Conservation (phyloP, 2,888 invertebrate genomes). For the Fabriciana adippe region DNA sequence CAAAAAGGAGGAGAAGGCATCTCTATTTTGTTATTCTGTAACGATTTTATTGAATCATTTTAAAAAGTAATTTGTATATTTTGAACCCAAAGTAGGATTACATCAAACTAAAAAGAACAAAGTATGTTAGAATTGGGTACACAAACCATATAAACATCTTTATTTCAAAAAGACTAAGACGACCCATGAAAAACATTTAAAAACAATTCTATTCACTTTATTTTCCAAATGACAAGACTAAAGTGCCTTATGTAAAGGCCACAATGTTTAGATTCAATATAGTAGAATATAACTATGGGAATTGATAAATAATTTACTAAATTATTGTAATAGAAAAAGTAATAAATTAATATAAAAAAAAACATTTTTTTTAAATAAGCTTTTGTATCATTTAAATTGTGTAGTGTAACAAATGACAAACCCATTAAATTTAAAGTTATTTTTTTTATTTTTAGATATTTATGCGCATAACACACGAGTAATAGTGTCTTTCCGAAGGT, state of each 20-base stretch:
- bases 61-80: slow-evolving; percentile 3
- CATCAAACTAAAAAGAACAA: slow-evolving; percentile 1
- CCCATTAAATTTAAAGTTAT: too few relatives aligned
- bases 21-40: not conserved
- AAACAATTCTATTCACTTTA: slow-evolving; percentile 11
- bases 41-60: not conserved
- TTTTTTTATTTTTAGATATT: too few relatives aligned
- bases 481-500: too few relatives aligned
- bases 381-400: too few relatives aligned
- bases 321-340: not conserved
- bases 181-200: slow-evolving; percentile 11
- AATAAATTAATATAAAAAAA: too few relatives aligned
- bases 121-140: slow-evolving; percentile 6
- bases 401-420: too few relatives aligned
- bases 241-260: slow-evolving; percentile 2
- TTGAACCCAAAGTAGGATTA: slow-evolving; percentile 7
- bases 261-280: slow-evolving; percentile 2
- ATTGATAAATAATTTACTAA: too few relatives aligned
- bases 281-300: not conserved
- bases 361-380: too few relatives aligned
- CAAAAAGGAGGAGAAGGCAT: not conserved
- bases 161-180: slow-evolving; percentile 3
- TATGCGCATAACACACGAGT: too few relatives aligned
- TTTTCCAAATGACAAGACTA: slow-evolving; percentile 1
- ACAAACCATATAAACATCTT: slow-evolving; percentile 4